Percentiles rank a stretch among this genome's conserved stretches.
phyloP scores from a whole-genome alignment of 2,113 vertebrate species.

The Percina caprodes region DNA sequence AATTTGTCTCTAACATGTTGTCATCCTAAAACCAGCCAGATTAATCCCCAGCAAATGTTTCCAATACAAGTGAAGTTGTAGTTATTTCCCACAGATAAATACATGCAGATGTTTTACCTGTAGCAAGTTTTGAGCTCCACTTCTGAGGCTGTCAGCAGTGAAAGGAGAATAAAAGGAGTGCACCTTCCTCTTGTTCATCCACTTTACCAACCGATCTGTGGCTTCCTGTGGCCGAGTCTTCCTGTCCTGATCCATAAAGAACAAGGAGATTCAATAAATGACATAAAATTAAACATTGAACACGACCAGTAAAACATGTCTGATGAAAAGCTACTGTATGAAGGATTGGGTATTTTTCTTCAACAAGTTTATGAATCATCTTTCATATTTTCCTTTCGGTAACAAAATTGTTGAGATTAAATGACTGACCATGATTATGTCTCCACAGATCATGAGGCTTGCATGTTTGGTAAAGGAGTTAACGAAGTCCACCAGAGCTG shows the following conservation, averaged over 20 bases:
- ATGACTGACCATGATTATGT: slow-evolving; percentile 79
- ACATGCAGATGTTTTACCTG: slow-evolving; percentile 74
- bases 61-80: background rate
- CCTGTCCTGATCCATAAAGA: slow-evolving; percentile 60
- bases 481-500: slow-evolving; percentile 85
- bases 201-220: slow-evolving; percentile 71
- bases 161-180: slow-evolving; percentile 81
- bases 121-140: slow-evolving; percentile 76
- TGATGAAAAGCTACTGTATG: background rate
- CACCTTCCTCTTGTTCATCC: slow-evolving; percentile 83
- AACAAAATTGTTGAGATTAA: background rate
- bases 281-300: background rate
- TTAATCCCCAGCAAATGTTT: background rate
- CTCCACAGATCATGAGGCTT: slow-evolving; percentile 87
- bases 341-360: background rate
- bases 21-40: background rate
- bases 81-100: background rate
- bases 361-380: background rate
- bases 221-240: slow-evolving; percentile 10
- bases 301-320: background rate
- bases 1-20: background rate
- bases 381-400: background rate
- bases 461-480: slow-evolving; percentile 84
- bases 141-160: slow-evolving; percentile 64
- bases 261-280: no score